Percentiles rank a stretch among this genome's conserved stretches.
Conservation (phyloP, 2,797 vertebrate genomes). For the Schizothorax lantsangensis region DNA sequence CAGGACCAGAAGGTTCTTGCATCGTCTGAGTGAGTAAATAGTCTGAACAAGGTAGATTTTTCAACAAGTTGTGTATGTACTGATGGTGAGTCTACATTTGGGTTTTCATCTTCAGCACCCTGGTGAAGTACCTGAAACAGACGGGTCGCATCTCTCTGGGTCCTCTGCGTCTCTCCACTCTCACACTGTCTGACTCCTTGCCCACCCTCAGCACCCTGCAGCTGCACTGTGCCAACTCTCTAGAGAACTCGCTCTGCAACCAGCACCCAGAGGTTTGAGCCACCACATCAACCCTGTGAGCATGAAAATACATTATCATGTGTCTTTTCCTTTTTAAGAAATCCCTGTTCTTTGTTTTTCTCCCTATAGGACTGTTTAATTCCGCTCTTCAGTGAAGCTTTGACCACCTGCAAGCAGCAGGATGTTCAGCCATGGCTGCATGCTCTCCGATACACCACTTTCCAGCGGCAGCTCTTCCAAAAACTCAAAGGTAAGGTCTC, state of each 20-base stretch:
- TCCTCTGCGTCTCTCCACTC: constrained; percentile 90
- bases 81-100: not conserved
- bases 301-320: not conserved
- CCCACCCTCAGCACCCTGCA: constrained; percentile 91
- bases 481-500: constrained; percentile 86
- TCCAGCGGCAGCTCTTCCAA: constrained; percentile 88
- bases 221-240: constrained; percentile 88
- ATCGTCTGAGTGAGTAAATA: constrained; percentile 86
- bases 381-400: constrained; percentile 91
- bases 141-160: constrained; percentile 92
- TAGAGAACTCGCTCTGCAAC: constrained; percentile 90
- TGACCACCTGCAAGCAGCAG: constrained; percentile 93
- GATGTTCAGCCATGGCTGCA: constrained; percentile 96
- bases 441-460: constrained; percentile 91
- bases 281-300: not conserved
- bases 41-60: not conserved
- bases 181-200: constrained; percentile 87
- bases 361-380: constrained; percentile 88
- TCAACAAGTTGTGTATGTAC: too few relatives aligned
- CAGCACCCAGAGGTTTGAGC: constrained; percentile 86
- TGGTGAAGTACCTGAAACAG: constrained; percentile 95
- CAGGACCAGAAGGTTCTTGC: constrained; percentile 86
- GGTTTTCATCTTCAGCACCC: constrained; percentile 77
- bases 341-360: not conserved
- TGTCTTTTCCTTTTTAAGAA: not conserved